Base-by-base conservation (phyloP, 2,113 vertebrate species). In the Dolichallabes microphthalmus region DNA sequence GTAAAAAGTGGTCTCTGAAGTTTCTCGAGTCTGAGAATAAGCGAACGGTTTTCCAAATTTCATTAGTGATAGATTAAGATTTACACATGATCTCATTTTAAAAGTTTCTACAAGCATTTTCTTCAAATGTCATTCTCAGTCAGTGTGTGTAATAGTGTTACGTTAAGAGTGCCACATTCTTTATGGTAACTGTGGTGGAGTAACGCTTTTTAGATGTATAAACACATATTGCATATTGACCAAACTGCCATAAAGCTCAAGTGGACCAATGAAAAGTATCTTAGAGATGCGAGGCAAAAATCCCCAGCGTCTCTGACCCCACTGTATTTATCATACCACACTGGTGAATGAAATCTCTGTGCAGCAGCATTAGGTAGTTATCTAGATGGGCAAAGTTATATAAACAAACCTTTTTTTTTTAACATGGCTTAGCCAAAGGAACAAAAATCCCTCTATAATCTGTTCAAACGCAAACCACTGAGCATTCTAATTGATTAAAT, bases 341-440 rank as follows among this genome's bases (percentile, higher is more conserved):
- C 50, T 25, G 82, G 78, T 88, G 86, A 89, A 88, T 88, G 39
- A 83, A 78, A 73, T 20, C 84, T 86, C 79, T 87, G 79, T 86
- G 78, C 22, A 57, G 55, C 32, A 82, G n/a, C 50, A 71, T 81
- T 39, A 55, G 68, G 19, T 32, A 85, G 73, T 82, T 82, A 84
- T 86, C 53, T 71, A 30, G 25, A 82, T 71, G 13, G 61, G 58
- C 68, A 45, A 71, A 58, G 75, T 75, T 75, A 83, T 64, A 87
- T 32, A 87, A 87, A 89, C 63, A 79, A 69, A 77, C 50, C 32
- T 35, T 35, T 35, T 35, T 68, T 39, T 69, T 58, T 45, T 85
- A 20, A 61, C 78, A 39, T 57, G 63, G 61, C 27, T 83, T 5
- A 53, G 73, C 22, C 12, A 77, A 74, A 83, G 39, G 68, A 74